Percentiles rank a stretch among this genome's conserved stretches.
phyloP scores from a whole-genome alignment of 2,797 vertebrate species.

The Champsocephalus esox region DNA sequence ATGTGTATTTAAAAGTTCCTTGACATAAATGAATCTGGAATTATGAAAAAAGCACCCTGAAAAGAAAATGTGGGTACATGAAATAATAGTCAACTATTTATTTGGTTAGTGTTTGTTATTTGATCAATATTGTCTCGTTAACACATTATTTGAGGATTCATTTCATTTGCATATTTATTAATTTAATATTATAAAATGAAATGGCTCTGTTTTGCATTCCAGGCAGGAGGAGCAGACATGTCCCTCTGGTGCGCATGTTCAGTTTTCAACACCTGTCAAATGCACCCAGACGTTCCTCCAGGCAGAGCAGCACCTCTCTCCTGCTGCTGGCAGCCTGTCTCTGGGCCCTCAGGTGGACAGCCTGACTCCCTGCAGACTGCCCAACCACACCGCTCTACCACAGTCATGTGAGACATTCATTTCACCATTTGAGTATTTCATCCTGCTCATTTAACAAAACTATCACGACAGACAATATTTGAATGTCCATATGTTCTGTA shows the following conservation, averaged over 20 bases:
- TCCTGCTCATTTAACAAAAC: background rate
- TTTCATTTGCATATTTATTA: no score
- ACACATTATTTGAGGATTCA: no score
- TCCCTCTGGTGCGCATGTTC: constrained; percentile 56
- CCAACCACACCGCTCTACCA: constrained; percentile 78
- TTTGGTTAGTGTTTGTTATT: no score
- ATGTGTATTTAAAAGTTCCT: no score
- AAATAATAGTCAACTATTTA: no score
- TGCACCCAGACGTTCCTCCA: constrained; percentile 50
- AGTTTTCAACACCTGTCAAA: constrained; percentile 66
- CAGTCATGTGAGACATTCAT: constrained; percentile 80
- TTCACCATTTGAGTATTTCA: background rate
- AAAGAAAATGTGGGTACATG: no score
- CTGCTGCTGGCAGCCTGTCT: constrained; percentile 9
- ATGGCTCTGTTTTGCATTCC: constrained; percentile 26
- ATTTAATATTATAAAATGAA: no score
- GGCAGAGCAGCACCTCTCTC: constrained; percentile 16
- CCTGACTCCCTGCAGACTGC: constrained; percentile 82
- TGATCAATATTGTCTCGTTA: no score
- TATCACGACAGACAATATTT: no score
- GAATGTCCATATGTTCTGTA: no score
- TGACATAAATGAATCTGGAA: no score
- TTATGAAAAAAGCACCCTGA: no score
- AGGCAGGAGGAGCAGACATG: constrained; percentile 79
- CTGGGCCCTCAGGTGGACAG: constrained; percentile 85